Evolutionary conservation across 2,113 vertebrate species (phyloP).

Genomic region (Arenaria interpres): DNA sequence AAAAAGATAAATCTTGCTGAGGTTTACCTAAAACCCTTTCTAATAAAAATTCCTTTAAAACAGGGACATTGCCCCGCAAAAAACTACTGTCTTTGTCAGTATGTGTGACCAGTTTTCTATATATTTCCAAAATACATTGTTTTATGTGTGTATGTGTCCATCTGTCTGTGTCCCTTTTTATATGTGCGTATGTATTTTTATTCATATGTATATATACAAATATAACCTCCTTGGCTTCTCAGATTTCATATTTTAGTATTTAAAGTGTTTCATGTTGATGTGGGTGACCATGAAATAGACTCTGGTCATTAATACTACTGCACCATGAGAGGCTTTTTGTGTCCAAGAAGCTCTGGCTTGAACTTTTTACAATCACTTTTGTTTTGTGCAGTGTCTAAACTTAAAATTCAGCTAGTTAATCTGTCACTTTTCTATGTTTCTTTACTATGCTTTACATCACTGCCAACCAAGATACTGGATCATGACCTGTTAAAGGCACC

Average conservation of each 20-base stretch:
- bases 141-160: not conserved
- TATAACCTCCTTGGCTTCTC: not conserved
- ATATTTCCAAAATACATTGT: not conserved
- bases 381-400: not conserved
- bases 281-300: not conserved
- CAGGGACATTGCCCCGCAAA: not conserved
- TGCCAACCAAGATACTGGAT: not conserved
- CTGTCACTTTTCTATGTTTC: not conserved
- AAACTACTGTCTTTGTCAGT: not conserved
- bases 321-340: not conserved
- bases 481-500: not conserved
- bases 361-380: not conserved
- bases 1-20: not conserved
- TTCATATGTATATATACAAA: not conserved
- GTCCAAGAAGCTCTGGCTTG: not conserved
- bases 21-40: not conserved
- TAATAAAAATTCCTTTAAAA: not conserved
- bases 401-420: not conserved
- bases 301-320: not conserved
- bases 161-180: not conserved
- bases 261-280: not conserved
- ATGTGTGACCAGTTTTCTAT: not conserved
- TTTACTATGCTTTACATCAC: not conserved
- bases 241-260: not conserved
- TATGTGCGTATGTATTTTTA: not conserved